These are phyloP conservation scores for Pseudomyrmex gracilis DNA, from an alignment of 1,140 invertebrate species.

Conservation along the genomic window DNA sequence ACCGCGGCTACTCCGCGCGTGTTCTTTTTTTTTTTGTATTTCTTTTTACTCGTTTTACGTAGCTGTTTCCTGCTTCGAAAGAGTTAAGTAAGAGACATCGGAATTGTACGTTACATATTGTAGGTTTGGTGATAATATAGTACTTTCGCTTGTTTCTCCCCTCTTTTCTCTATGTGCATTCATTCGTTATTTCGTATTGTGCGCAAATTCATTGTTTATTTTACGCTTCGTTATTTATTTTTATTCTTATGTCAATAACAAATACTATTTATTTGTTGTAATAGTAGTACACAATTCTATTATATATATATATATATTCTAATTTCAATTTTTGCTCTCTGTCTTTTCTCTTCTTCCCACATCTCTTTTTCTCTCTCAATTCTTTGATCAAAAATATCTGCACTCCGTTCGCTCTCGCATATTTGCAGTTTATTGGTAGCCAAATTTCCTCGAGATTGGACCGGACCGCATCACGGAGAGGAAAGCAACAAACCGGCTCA, in stretches of 20 bases:
- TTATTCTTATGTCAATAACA: too few species aligned
- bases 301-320: too few species aligned
- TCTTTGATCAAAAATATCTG: constrained; percentile 4
- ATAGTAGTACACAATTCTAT: too few species aligned
- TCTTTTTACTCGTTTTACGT: background rate
- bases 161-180: background rate
- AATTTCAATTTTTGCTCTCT: too few species aligned
- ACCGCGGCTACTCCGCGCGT: constrained; percentile 26
- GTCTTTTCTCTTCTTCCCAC: too few species aligned
- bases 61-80: constrained; percentile 10
- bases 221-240: too few species aligned
- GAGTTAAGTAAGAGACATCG: constrained; percentile 44
- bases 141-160: constrained; percentile 8
- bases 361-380: background rate
- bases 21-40: background rate
- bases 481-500: constrained; percentile 37
- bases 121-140: constrained; percentile 1
- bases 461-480: background rate
- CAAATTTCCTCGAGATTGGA: constrained; percentile 22
- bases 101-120: constrained; percentile 3
- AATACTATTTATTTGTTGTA: too few species aligned
- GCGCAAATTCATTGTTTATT: too few species aligned
- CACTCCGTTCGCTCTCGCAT: background rate
- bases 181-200: background rate
- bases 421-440: constrained; percentile 22